Conservation (phyloP, 2,797 vertebrate species). For the Pangasius mekongensis region DNA sequence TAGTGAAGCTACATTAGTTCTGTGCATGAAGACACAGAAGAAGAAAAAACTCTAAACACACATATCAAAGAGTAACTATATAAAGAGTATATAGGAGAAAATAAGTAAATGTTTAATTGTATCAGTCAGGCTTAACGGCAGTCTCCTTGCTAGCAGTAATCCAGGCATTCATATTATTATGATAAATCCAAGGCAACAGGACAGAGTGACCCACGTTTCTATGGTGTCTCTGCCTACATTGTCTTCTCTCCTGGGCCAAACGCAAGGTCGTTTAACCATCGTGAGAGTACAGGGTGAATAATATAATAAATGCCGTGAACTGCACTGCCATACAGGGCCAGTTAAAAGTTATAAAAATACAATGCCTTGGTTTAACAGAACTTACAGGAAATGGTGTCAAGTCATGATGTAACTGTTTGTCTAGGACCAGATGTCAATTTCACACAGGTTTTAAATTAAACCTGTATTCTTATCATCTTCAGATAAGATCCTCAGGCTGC, state of each 20-base stretch:
- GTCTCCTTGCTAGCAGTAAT: constrained; percentile 49
- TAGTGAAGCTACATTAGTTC: constrained; percentile 67
- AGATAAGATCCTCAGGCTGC: constrained; percentile 42
- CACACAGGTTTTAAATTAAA: constrained; percentile 49
- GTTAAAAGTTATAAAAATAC: not conserved
- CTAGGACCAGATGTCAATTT: constrained; percentile 52
- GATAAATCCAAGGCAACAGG: constrained; percentile 70
- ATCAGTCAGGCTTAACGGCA: not conserved
- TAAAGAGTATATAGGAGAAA: not conserved
- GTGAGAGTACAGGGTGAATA: constrained; percentile 6
- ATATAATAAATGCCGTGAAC: not conserved
- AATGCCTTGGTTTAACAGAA: not conserved
- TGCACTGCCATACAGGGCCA: not conserved
- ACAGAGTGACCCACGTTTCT: constrained; percentile 64
- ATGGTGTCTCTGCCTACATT: constrained; percentile 53
- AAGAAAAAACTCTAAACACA: not conserved
- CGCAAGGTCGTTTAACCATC: constrained; percentile 24
- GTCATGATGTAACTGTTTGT: not conserved
- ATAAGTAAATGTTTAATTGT: not conserved
- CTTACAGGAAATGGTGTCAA: not conserved
- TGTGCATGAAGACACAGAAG: constrained; percentile 8
- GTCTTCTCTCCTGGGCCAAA: constrained; percentile 13
- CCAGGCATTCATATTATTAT: constrained; percentile 69
- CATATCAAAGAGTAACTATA: not conserved
- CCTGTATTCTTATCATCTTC: constrained; percentile 29